Base-by-base conservation (phyloP, 1,140 invertebrate genomes). In the Sycobia sp. region DNA sequence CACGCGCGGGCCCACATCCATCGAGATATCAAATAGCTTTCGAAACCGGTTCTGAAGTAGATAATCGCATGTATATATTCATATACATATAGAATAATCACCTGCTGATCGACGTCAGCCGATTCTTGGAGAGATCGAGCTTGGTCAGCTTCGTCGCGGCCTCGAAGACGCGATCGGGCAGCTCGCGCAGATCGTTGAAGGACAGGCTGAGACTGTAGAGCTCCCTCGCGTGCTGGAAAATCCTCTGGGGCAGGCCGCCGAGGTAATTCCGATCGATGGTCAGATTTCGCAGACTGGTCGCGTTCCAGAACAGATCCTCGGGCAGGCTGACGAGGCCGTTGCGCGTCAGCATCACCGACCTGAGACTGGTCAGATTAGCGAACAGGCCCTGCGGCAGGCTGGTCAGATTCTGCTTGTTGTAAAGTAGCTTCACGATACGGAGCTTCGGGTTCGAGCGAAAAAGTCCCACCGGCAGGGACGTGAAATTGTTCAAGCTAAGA, bases 241-340 rank as follows among this genome's bases (percentile, higher is more conserved):
- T 71, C 20, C 80, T 74, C 36, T 78, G 78, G 2, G 86, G 86
- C 39, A 90, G 62, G 18, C 71, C 77, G 41, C 63, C 71, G 23
- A 90, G 72, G 47, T 79, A 75, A 71, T 90, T 90, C 32, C 81
- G 73, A 39, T 80, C 74, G 29, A 90, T 69, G 22, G 82, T 83
- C 61, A 89, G 78, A 70, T 84, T 86, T 8, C 75, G 80, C 38
- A 90, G 75, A 9, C 72, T 69, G 0, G 70, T 71, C 0, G 86
- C 85, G 59, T 84, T 83, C 50, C 76, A 80, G 60, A 90, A 84
- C 14, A 89, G 70, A 67, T 88, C 82, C 34, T 82, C 80, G 0
- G 88, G 84, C 51, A 90, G 43, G 0, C 62, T 53, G 50, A 81
- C 75, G 1, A 89, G 71, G 16, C 82, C 80, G 14, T 34, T 60